Conservation (phyloP, 2,113 vertebrate species). For the Aspiorhynchus laticeps region DNA sequence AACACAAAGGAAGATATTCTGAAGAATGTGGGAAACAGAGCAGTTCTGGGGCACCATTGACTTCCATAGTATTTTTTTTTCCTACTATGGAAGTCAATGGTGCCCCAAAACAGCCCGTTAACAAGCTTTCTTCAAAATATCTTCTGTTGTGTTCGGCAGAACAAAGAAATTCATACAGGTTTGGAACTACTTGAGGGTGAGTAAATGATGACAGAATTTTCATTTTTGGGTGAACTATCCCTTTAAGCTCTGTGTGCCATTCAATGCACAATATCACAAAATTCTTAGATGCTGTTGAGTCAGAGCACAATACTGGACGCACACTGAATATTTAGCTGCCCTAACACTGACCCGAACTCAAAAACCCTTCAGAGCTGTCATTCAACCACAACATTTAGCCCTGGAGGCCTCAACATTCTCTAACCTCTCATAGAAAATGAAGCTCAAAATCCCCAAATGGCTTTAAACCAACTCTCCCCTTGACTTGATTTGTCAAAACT, state of each 20-base stretch:
- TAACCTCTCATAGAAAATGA: not conserved
- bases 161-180: no score
- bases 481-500: not conserved
- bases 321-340: constrained; percentile 25
- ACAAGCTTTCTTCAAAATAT: no score
- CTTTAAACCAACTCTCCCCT: not conserved
- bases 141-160: no score
- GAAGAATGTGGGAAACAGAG: no score
- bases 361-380: constrained; percentile 33
- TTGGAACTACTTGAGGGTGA: no score
- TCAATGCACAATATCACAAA: constrained; percentile 6
- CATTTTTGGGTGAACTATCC: no score
- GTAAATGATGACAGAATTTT: no score
- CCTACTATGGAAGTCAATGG: no score
- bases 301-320: constrained; percentile 15
- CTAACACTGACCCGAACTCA: constrained; percentile 26
- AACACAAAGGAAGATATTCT: no score
- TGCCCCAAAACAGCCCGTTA: no score
- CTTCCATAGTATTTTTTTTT: no score
- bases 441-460: not conserved
- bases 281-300: constrained; percentile 11
- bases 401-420: not conserved
- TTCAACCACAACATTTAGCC: constrained; percentile 17
- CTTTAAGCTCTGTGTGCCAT: not conserved
- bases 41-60: no score